A percentile compares a stretch with the other conserved stretches of the same genome.
Evolutionary conservation across 2,113 vertebrate genomes (phyloP).

Genomic region (Rhodinocichla rosea): DNA sequence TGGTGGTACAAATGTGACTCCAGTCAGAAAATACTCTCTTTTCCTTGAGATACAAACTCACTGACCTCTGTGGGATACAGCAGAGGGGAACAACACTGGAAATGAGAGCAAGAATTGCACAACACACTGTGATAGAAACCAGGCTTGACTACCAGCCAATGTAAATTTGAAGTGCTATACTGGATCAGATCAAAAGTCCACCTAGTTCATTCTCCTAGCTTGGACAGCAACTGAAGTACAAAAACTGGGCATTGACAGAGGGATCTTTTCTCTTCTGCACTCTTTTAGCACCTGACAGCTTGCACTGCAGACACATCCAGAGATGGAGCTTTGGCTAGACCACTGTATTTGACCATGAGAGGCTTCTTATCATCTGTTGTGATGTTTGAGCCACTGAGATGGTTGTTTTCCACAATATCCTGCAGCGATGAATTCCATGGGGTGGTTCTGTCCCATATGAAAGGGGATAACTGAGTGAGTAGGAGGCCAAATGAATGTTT

Average conservation of each 20-base stretch:
- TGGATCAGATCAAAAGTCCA: neutral
- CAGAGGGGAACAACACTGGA: neutral
- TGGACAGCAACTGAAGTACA: neutral
- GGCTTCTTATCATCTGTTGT: neutral
- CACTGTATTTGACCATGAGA: neutral
- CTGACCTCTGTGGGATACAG: neutral
- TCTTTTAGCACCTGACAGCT: neutral
- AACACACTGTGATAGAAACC: neutral
- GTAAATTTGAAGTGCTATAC: neutral
- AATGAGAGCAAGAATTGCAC: constrained; percentile 7
- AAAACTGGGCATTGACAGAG: neutral
- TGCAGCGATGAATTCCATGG: neutral
- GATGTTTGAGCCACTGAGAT: neutral
- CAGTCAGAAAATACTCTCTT: neutral
- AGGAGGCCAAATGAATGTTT: neutral
- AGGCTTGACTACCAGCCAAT: constrained; percentile 11
- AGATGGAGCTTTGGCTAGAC: neutral
- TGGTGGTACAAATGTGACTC: neutral
- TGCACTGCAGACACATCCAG: neutral
- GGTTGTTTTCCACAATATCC: neutral
- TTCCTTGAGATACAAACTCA: neutral
- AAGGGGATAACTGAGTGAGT: neutral
- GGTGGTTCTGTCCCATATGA: neutral
- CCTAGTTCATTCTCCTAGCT: neutral
- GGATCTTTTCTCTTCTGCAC: neutral